Evolutionary conservation across 2,888 invertebrate species (phyloP).

Genomic region (Mayetiola destructor): DNA sequence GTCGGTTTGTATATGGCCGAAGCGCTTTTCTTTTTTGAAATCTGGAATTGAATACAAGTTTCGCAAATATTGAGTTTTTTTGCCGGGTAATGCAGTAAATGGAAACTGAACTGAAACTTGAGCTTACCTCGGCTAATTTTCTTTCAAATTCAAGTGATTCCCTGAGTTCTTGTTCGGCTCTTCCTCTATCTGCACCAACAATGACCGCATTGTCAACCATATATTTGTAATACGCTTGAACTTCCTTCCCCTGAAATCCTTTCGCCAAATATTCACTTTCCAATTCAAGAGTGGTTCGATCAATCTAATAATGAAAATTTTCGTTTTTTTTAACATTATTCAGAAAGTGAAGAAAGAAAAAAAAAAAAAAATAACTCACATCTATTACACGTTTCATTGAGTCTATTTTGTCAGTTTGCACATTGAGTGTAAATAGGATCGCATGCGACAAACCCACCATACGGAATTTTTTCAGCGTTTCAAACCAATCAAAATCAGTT

Average conservation of each 20-base stretch:
- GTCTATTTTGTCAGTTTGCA: slow-evolving; percentile 78
- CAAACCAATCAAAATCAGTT: slow-evolving; percentile 69
- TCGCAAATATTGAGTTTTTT: neutral
- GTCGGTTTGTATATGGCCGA: slow-evolving; percentile 82
- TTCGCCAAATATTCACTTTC: slow-evolving; percentile 74
- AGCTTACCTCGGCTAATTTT: slow-evolving; percentile 73
- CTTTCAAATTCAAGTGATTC: slow-evolving; percentile 81
- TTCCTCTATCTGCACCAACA: slow-evolving; percentile 59
- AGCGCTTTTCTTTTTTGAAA: slow-evolving; percentile 79
- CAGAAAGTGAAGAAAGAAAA: neutral
- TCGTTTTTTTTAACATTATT: neutral
- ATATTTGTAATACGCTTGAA: slow-evolving; percentile 69
- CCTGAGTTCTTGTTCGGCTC: slow-evolving; percentile 55
- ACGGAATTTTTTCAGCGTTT: slow-evolving; percentile 69
- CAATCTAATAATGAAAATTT: slow-evolving; percentile 48
- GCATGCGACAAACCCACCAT: slow-evolving; percentile 71
- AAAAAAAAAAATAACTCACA: slow-evolving; percentile 40
- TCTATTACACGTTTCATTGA: slow-evolving; percentile 71
- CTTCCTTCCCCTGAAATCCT: slow-evolving; percentile 66
- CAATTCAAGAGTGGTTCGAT: slow-evolving; percentile 72
- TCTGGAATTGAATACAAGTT: slow-evolving; percentile 39
- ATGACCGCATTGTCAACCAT: slow-evolving; percentile 78
- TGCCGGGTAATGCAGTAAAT: neutral
- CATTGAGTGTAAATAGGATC: slow-evolving; percentile 79
- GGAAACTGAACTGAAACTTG: neutral